Evolutionary conservation across 2,888 invertebrate species (phyloP).

Genomic region (Ferdinandea cuprea): DNA sequence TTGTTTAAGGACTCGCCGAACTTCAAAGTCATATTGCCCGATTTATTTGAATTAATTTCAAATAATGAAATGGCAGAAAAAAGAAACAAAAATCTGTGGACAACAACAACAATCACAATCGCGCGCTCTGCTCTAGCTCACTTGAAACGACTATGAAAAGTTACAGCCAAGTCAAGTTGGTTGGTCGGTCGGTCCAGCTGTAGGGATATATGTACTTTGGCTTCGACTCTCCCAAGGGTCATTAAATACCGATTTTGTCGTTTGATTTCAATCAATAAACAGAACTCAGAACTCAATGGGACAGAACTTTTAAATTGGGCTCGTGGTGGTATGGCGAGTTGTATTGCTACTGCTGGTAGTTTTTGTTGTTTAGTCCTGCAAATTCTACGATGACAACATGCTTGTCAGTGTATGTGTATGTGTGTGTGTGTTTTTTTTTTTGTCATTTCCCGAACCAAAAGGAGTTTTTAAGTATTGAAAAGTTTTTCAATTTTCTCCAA

Average conservation of each 20-base stretch:
- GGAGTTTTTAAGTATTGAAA: slow-evolving; percentile 71
- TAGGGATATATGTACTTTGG: not conserved
- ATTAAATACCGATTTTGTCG: slow-evolving; percentile 73
- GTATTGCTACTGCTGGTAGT: not conserved
- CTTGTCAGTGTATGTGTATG: slow-evolving; percentile 12
- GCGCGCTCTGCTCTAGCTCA: not conserved
- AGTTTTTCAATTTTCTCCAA: slow-evolving; percentile 74
- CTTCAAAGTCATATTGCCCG: slow-evolving; percentile 64
- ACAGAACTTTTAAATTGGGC: slow-evolving; percentile 73
- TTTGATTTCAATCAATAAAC: slow-evolving; percentile 75
- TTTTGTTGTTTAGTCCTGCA: slow-evolving; percentile 2
- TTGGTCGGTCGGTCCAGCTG: slow-evolving; percentile 5
- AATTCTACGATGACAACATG: slow-evolving; percentile 24
- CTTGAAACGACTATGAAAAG: not conserved
- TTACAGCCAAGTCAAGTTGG: not conserved
- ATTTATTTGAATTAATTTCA: slow-evolving; percentile 74
- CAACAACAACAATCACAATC: slow-evolving; percentile 29
- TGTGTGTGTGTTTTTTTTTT: slow-evolving; percentile 34
- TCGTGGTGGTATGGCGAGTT: slow-evolving; percentile 10
- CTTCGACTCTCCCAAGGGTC: slow-evolving; percentile 59
- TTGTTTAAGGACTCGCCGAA: slow-evolving; percentile 12
- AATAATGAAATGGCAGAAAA: slow-evolving; percentile 62
- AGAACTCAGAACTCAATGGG: slow-evolving; percentile 72
- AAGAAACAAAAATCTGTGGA: too few species aligned
- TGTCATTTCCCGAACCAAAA: slow-evolving; percentile 42